Evolutionary conservation across 2,113 vertebrate species (phyloP).

Genomic region (Noturus placidus): DNA sequence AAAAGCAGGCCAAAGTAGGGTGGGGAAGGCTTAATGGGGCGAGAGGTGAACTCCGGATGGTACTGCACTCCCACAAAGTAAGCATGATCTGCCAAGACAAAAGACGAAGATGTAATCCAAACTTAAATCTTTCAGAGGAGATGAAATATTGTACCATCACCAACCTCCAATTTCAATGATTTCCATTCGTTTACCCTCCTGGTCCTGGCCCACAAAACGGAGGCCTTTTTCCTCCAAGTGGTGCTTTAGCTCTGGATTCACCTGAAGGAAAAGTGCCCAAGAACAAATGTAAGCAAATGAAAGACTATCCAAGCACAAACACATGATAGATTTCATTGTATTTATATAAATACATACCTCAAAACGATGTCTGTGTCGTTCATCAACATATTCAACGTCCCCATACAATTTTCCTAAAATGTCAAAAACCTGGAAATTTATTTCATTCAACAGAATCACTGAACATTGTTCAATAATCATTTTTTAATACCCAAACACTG

Average conservation of each 20-base stretch:
- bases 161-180: slow-evolving; percentile 87
- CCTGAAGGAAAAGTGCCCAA: slow-evolving; percentile 66
- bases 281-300: not conserved
- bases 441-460: not conserved
- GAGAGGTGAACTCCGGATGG: slow-evolving; percentile 93
- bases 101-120: not conserved
- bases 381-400: slow-evolving; percentile 85
- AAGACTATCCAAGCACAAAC: not conserved
- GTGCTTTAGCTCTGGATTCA: slow-evolving; percentile 88
- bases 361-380: slow-evolving; percentile 92
- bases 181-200: slow-evolving; percentile 94
- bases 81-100: slow-evolving; percentile 79
- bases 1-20: slow-evolving; percentile 90
- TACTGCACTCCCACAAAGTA: slow-evolving; percentile 96
- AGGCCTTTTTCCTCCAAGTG: slow-evolving; percentile 87
- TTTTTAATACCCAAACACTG: too few relatives aligned
- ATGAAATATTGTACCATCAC: not conserved
- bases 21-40: slow-evolving; percentile 93
- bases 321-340: not conserved
- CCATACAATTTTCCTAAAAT: slow-evolving; percentile 87
- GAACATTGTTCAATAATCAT: not conserved
- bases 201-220: slow-evolving; percentile 89
- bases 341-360: slow-evolving; percentile 72
- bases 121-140: not conserved
- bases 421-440: slow-evolving; percentile 4